These are phyloP conservation scores for Acanthiza pusilla DNA, from an alignment of 2,797 vertebrate species.

Conservation along the genomic window DNA sequence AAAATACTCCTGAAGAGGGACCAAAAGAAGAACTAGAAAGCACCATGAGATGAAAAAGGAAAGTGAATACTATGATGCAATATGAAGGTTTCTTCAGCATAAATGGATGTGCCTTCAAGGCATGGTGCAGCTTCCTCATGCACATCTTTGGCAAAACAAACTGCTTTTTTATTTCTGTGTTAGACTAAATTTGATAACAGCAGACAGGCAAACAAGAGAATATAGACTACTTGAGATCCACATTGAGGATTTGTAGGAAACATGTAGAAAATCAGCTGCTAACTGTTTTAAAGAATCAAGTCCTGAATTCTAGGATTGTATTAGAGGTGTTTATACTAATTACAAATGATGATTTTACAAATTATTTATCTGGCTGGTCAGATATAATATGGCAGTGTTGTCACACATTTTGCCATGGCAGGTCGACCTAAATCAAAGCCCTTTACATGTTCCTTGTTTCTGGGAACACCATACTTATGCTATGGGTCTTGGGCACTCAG, in stretches of 20 bases:
- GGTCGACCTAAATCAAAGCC: neutral
- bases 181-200: neutral
- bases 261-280: neutral
- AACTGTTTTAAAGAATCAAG: neutral
- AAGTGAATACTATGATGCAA: neutral
- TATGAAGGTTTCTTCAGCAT: neutral
- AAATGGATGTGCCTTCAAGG: neutral
- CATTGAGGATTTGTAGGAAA: neutral
- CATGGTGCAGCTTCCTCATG: neutral
- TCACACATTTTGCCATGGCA: neutral
- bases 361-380: neutral
- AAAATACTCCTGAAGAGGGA: neutral
- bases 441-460: neutral
- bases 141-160: neutral
- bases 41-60: slow-evolving; percentile 29
- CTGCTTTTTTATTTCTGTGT: neutral
- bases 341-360: neutral
- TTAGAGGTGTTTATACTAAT: neutral
- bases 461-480: neutral
- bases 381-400: neutral
- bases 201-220: neutral
- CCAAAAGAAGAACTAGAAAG: slow-evolving; percentile 46
- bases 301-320: neutral
- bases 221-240: neutral
- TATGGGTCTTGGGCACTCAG: neutral